Evolutionary conservation across 2,113 vertebrate species (phyloP).

Genomic region (Geothlypis trichas): DNA sequence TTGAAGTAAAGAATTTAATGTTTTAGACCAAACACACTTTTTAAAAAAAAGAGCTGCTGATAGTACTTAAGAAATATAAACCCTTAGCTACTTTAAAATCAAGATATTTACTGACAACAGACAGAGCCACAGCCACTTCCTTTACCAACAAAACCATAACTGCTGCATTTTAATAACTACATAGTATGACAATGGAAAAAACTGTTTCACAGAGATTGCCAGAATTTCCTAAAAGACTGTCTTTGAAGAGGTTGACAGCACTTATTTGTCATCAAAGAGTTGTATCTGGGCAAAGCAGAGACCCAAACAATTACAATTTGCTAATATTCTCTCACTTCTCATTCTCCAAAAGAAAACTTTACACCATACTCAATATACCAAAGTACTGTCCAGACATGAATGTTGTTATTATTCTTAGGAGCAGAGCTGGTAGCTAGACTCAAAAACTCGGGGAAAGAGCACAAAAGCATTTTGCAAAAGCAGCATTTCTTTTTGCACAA

Average conservation of each 20-base stretch:
- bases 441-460: not conserved
- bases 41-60: not conserved
- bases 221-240: not conserved
- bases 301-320: not conserved
- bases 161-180: not conserved
- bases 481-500: not conserved
- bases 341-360: not conserved
- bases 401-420: not conserved
- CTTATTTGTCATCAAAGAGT: not conserved
- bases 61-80: not conserved
- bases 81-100: not conserved
- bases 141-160: not conserved
- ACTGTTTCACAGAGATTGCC: not conserved
- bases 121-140: conserved; percentile 4
- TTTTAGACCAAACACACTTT: not conserved
- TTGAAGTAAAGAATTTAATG: not conserved
- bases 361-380: not conserved
- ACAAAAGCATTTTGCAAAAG: not conserved
- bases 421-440: not conserved
- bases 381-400: not conserved
- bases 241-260: not conserved
- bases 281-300: not conserved
- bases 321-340: not conserved
- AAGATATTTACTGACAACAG: not conserved
- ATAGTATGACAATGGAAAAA: not conserved